These are phyloP conservation scores for Zophobas morio DNA, from an alignment of 1,140 invertebrate genomes.

Conservation along the genomic window DNA sequence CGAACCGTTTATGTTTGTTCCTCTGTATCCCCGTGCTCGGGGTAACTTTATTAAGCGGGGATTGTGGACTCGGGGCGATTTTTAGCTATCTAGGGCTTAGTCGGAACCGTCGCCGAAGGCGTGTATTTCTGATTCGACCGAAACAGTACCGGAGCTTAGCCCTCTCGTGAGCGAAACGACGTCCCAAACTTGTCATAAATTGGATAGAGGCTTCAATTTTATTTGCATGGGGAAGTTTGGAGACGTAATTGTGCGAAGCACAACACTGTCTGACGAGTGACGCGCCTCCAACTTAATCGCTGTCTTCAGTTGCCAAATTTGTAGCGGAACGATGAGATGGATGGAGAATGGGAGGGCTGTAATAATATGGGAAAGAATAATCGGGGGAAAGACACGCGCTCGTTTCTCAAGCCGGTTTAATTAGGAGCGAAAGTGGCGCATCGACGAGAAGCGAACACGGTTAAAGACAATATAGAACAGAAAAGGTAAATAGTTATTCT, in stretches of 20 bases:
- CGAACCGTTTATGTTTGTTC: constrained; percentile 1
- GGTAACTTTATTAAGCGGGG: constrained; percentile 13
- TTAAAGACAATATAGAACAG: too few relatives aligned
- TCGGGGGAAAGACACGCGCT: too few relatives aligned
- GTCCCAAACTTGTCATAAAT: constrained; percentile 6
- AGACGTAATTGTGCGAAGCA: constrained; percentile 20
- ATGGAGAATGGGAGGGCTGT: neutral
- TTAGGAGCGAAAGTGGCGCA: too few relatives aligned
- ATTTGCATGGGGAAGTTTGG: constrained; percentile 23
- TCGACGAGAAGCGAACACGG: too few relatives aligned
- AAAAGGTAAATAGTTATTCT: too few relatives aligned
- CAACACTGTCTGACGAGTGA: constrained; percentile 6
- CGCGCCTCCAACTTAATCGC: constrained; percentile 15
- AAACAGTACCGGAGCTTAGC: neutral
- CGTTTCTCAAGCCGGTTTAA: too few relatives aligned
- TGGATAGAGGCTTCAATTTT: constrained; percentile 9
- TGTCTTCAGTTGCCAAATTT: neutral
- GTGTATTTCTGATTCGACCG: neutral
- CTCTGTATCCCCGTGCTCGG: neutral
- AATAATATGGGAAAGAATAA: too few relatives aligned
- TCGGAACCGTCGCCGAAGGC: neutral
- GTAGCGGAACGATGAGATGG: constrained; percentile 1
- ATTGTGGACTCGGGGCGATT: constrained; percentile 7
- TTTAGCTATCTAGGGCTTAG: constrained; percentile 3
- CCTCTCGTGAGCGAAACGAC: neutral